phyloP scores from a whole-genome alignment of 2,113 vertebrate species.

The Phainopepla nitens region DNA sequence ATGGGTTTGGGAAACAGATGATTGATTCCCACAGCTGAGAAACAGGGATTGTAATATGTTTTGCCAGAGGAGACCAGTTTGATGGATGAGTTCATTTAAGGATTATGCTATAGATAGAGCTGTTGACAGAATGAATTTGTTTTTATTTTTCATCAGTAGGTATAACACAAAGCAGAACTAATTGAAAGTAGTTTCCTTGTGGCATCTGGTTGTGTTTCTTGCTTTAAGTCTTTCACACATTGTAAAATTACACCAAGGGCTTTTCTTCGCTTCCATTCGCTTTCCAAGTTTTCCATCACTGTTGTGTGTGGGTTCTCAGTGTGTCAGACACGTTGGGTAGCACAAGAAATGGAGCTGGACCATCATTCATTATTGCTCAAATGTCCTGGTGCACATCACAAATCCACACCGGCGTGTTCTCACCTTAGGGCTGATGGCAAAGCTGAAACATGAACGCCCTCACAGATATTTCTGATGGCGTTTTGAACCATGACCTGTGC shows the following conservation, averaged over 20 bases:
- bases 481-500: background rate
- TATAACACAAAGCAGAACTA: conserved; percentile 58
- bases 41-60: conserved; percentile 58
- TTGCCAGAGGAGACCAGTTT: conserved; percentile 64
- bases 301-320: background rate
- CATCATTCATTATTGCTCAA: background rate
- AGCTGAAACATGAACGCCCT: background rate
- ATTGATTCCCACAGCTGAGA: conserved; percentile 82
- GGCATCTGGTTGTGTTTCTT: conserved; percentile 46
- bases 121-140: conserved; percentile 75
- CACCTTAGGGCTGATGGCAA: background rate
- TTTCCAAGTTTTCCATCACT: conserved; percentile 18
- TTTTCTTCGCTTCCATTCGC: conserved; percentile 28
- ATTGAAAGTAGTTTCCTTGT: conserved; percentile 57
- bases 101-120: conserved; percentile 78
- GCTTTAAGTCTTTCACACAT: conserved; percentile 40
- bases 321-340: background rate
- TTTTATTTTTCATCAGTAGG: conserved; percentile 69
- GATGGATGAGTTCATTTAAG: conserved; percentile 68
- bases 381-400: background rate
- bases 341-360: background rate
- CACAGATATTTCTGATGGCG: background rate
- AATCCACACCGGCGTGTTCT: background rate
- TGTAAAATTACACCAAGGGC: conserved; percentile 46
- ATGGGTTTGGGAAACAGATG: conserved; percentile 72